Evolutionary conservation across 2,888 invertebrate species (phyloP), one percentile per base, ranked within the genome.

Genomic region (Escarpia spicata): DNA sequence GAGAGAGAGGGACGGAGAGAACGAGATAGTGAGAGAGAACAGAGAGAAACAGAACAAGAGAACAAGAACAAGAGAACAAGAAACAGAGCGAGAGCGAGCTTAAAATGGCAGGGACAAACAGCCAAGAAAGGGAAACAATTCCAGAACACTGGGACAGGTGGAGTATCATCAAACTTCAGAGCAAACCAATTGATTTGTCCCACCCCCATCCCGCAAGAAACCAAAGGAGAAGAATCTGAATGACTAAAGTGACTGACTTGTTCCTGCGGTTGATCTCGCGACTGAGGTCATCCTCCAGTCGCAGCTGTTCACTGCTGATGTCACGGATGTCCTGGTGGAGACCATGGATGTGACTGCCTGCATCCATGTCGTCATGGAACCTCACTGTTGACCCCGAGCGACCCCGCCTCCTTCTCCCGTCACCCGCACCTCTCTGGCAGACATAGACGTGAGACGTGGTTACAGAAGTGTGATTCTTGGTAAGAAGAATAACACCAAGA

Each of bases 241-340:
- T 10, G 3, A 91, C 31, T n/a, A 91, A 31, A 91, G 15, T n/a
- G 91, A 43, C 75, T 58, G n/a, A 92, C 92, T 52, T 44, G 44
- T 92, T 92, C 31, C 92, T 91, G n/a, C 91, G 43, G 52, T 91
- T 45, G 15, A 92, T 92, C 44, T 92, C 92, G 37, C 43, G 58
- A 58, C 44, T 45, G 15, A 96, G 94, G 90, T 94, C 95, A 75
- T 96, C 95, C 93, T 95, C 95, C 91, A 96, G 92, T 58, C 95
- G 95, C 45, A 95, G 93, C 93, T 96, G 96, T 52, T 95, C 95
- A 44, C 95, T 95, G n/a, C 95, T 95, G 92, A 96, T 93, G 93
- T 96, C 96, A 90, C 96, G 94, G 60, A 96, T 94, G n/a, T 95
- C 95, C 93, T 95, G 95, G 93, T 96, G 96, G 91, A 96, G 93